Evolutionary conservation across 2,113 vertebrate species (phyloP).

Genomic region (Panthera tigris): DNA sequence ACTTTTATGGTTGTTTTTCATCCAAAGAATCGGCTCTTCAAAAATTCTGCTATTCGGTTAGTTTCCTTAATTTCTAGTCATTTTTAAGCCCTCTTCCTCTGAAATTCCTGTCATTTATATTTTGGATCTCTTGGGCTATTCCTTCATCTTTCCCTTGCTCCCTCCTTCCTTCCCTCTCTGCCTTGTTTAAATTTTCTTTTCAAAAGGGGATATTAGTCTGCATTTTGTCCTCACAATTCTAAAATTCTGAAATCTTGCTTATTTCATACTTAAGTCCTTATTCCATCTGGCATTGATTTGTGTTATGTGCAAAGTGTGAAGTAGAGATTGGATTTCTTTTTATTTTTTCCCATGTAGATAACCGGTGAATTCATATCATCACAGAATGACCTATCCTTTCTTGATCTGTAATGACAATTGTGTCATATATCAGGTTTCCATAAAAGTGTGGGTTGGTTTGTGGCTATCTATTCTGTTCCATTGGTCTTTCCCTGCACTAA

Average conservation of each 20-base stretch:
- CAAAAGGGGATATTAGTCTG: background rate
- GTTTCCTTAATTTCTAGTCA: conserved; percentile 4
- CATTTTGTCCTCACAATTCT: conserved; percentile 1
- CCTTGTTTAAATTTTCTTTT: background rate
- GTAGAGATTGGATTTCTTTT: background rate
- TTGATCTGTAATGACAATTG: background rate
- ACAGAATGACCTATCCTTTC: background rate
- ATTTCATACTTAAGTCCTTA: background rate
- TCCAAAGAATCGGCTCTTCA: background rate
- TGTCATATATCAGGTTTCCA: background rate
- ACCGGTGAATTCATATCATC: background rate
- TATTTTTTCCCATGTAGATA: background rate
- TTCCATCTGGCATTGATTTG: background rate
- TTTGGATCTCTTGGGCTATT: background rate
- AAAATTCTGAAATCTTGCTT: conserved; percentile 14
- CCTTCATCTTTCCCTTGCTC: background rate
- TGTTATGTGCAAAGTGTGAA: background rate
- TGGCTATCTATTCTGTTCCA: background rate
- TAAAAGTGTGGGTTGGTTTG: background rate
- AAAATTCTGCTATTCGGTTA: background rate
- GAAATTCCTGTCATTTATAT: background rate
- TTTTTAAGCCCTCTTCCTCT: background rate
- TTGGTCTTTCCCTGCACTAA: background rate
- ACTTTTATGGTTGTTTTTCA: conserved; percentile 27
- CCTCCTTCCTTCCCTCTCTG: background rate